Evolutionary conservation across 2,113 vertebrate species (phyloP), one percentile per base, ranked within the genome.

Genomic region (Regulus satrapa): DNA sequence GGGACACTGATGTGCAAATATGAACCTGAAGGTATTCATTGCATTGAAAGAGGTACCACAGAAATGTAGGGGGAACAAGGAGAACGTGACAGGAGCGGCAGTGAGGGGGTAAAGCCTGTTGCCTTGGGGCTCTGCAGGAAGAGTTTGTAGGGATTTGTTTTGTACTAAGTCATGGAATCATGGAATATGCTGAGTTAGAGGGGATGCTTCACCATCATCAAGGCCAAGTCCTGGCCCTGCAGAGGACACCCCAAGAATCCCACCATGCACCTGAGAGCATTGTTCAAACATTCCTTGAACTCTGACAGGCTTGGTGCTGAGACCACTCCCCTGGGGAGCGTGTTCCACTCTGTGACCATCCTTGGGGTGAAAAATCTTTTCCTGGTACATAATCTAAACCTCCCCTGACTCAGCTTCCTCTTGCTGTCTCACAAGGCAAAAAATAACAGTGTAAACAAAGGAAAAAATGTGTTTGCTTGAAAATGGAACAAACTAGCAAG

Each of bases 81-180:
- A 56, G 46, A 19, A 36, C 2, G 0, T 8, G 46, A 12, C 19
- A 63, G 63, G 31, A 59, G 6, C n/a, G 25, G 13, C 5, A 7
- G 0, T 0, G 25, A 12, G 40, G 6, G 2, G 6, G 2, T 25
- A 1, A 55, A n/a, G 12, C 18, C 25, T 74, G 7, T 5, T 29
- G 14, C 23, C 46, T 24, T 49, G 55, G 29, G 32, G 5, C 3
- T 66, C 17, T 40, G 17, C 29, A 58, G 54, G 9, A 74, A 29
- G 54, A 38, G 21, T 41, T 82, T 62, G 19, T 34, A 63, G 72
- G n/a, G 31, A 80, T n/a, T 29, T 79, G 31, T 49, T 69, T 58
- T 36, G 36, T 49, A 59, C 12, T 9, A 43, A 43, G 5, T 24
- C 21, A 34, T 10, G 28, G 16, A 81, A 38, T 58, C 5, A 38